Base-by-base conservation (phyloP, 2,797 vertebrate species). In the Margarornis squamiger region DNA sequence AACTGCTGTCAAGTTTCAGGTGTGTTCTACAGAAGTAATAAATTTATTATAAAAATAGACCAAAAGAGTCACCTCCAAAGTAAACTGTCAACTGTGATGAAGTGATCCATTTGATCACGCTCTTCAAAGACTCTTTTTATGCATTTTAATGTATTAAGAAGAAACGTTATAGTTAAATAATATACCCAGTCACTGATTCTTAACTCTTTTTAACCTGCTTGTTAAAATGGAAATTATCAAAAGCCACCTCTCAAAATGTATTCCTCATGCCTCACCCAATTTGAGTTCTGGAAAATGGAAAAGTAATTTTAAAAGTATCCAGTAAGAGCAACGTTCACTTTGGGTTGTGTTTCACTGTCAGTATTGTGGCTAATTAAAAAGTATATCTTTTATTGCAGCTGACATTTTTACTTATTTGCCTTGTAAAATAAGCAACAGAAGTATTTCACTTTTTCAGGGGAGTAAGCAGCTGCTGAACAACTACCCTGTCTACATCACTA, bases 401-500 rank as follows among this genome's bases (percentile, higher is more conserved):
- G 95, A 97, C 92, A 81, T 87, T 65, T 49, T 49, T 58, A 66
- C 79, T 85, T 70, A 73, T 72, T 95, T 86, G 95, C 68, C 87
- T 86, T 93, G 93, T 95, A 89, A 75, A 61, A 92, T 95, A 80
- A 85, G 73, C 97, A 96, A 95, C 6, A 65, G 91, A 94, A 93
- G 86, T 96, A 67, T 97, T 97, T 96, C 36, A 13, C 84, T 97
- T 94, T 97, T 97, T 73, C 98, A 99, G 99, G 99, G 99, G 95
- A 99, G 99, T 93, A 99, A 99, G 96, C 99, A 99, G 98, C 98
- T 99, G 92, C 97, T 99, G 98, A 99, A 99, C 98, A 99, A 99
- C 98, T 99, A 99, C 84, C 99, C 99, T 20, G 99, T 99, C 96
- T 99, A 99, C 98, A 99, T 99, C 98, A 99, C 99, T 62, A 99